Base-by-base conservation (phyloP, 2,113 vertebrate species). In the Tinamus guttatus region DNA sequence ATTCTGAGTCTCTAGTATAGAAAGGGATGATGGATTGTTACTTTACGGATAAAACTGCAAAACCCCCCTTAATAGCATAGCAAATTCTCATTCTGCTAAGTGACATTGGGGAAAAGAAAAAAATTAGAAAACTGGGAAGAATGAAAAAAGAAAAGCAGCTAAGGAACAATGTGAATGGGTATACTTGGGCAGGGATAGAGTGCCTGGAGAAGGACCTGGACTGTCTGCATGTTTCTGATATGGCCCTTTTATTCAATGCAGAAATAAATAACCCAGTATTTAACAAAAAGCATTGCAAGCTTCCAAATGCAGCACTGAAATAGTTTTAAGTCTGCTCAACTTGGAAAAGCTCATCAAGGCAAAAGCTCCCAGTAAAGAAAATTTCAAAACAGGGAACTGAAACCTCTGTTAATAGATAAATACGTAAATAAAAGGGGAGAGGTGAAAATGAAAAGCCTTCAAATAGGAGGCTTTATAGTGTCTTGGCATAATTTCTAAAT, bases 351-450 rank as follows among this genome's bases (percentile, higher is more conserved):
- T 78, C 21, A 34, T 1, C 45, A 28, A 14, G 11, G 16, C 9
- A 63, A 20, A 86, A 64, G 28, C 47, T 73, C 9, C 25, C 19
- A 63, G 36, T 0, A 68, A 5, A 74, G 51, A 2, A 86, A 84
- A 52, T 13, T 60, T 75, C 15, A 63, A 81, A 67, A 79, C 25
- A n/a, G 24, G 0, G 0, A 28, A 74, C 21, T 62, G 27, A 4
- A 16, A 27, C 52, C 65, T 67, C 25, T 43, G 8, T 13, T 70
- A 41, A 76, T 41, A 41, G 40, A 41, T 45, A 49, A 49, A 49
- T 49, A 49, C 10, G 11, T 49, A 56, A 90, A 69, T 15, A 64
- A 69, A 51, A 20, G 22, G 54, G 16, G 54, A 17, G 7, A 16
- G 28, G 28, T 17, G 15, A 13, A 32, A 51, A 36, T 12, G 15